These are phyloP conservation scores for Chaetophractus vellerosus DNA, from an alignment of 2,797 vertebrate species.

Conservation along the genomic window DNA sequence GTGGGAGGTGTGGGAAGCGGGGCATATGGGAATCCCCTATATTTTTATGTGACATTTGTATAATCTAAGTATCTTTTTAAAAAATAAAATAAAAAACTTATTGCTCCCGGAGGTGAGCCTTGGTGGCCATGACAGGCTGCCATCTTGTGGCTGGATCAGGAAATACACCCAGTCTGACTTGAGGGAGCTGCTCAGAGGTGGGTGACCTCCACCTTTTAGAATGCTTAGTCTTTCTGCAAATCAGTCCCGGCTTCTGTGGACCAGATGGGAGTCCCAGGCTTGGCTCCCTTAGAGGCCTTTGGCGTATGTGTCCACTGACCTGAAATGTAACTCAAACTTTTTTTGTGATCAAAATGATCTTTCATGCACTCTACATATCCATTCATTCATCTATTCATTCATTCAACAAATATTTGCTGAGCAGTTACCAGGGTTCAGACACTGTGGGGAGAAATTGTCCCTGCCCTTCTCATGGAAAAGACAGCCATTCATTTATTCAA, in stretches of 20 bases:
- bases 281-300: background rate
- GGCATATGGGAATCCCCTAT: no score
- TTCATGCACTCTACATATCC: background rate
- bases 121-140: background rate
- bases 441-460: background rate
- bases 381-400: background rate
- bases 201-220: background rate
- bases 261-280: background rate
- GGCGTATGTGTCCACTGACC: background rate
- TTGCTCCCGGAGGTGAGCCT: background rate
- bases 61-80: no score
- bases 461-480: background rate
- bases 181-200: rapidly evolving
- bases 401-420: background rate
- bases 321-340: background rate
- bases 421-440: background rate
- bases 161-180: background rate
- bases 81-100: no score
- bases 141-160: conserved; percentile 40
- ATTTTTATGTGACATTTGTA: no score
- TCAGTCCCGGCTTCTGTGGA: background rate
- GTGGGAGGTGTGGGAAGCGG: no score
- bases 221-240: background rate
- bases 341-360: background rate
- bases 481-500: background rate